Conservation (phyloP, 2,113 vertebrate genomes). For the Caranx melampygus region DNA sequence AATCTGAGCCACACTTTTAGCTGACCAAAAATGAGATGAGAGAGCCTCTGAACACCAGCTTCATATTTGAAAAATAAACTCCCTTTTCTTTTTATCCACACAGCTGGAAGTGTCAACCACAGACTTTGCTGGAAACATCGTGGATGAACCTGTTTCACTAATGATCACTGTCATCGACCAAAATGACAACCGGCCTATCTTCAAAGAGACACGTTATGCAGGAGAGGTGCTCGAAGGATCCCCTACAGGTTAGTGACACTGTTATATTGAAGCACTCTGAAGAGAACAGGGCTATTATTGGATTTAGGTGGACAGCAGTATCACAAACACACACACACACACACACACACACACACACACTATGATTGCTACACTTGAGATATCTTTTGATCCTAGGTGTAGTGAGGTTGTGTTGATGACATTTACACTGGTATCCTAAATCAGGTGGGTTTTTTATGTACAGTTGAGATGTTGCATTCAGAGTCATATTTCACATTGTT, state of each 20-base stretch:
- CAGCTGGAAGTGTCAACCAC: conserved; percentile 93
- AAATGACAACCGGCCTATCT: conserved; percentile 96
- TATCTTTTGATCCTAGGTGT: not conserved
- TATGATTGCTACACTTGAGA: not conserved
- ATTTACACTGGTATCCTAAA: not conserved
- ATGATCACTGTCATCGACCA: conserved; percentile 93
- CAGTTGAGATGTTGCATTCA: not conserved
- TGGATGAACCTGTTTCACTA: conserved; percentile 89
- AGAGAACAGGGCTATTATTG: conserved; percentile 4
- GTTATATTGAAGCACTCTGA: conserved; percentile 15
- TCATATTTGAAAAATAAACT: conserved; percentile 23
- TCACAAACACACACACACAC: not conserved
- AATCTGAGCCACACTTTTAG: not conserved
- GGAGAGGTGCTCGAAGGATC: conserved; percentile 97
- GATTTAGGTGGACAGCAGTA: conserved; percentile 25
- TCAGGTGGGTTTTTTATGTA: not conserved
- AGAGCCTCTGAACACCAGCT: not conserved
- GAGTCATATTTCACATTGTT: not conserved
- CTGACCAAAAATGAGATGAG: not conserved
- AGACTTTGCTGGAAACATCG: conserved; percentile 86
- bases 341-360: not conserved
- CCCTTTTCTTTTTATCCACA: conserved; percentile 31
- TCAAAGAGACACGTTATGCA: conserved; percentile 90
- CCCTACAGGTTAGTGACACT: conserved; percentile 88
- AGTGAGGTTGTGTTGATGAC: not conserved